Conservation (phyloP, 1,140 invertebrate genomes). For the Andricus grossulariae region DNA sequence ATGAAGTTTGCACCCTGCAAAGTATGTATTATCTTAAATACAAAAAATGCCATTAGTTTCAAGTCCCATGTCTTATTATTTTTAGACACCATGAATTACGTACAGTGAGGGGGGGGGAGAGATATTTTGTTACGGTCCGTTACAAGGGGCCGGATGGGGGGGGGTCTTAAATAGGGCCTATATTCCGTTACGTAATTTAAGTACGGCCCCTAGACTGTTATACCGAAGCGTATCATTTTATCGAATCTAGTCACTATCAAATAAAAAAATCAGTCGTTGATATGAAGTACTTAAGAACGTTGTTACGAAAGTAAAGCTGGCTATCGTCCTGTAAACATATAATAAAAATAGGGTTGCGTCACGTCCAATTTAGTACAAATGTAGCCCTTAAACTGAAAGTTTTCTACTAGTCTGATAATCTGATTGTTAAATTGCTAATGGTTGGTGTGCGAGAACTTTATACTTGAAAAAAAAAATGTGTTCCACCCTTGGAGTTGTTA, state of each 20-base stretch:
- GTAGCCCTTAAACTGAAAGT: background rate
- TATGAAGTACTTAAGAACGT: background rate
- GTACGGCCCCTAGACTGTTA: background rate
- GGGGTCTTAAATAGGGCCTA: too few species aligned
- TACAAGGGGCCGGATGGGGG: too few species aligned
- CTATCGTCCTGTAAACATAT: background rate
- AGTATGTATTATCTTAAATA: too few species aligned
- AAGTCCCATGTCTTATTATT: too few species aligned
- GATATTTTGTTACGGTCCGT: too few species aligned
- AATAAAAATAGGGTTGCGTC: background rate
- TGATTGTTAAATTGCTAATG: conserved; percentile 20
- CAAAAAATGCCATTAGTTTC: too few species aligned
- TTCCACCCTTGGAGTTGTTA: conserved; percentile 71
- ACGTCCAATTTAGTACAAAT: background rate
- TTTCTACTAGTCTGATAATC: conserved; percentile 7
- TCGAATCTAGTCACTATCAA: conserved; percentile 6
- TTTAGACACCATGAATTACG: too few species aligned
- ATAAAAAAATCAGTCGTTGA: background rate
- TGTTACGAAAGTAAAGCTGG: background rate
- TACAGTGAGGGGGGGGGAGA: too few species aligned
- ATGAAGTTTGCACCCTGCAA: too few species aligned
- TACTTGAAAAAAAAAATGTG: conserved; percentile 42
- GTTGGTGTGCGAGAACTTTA: conserved; percentile 15
- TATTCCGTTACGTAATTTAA: too few species aligned
- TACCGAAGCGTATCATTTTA: background rate